Base-by-base conservation (phyloP, 2,888 invertebrate species). In the Portevinia maculata region DNA sequence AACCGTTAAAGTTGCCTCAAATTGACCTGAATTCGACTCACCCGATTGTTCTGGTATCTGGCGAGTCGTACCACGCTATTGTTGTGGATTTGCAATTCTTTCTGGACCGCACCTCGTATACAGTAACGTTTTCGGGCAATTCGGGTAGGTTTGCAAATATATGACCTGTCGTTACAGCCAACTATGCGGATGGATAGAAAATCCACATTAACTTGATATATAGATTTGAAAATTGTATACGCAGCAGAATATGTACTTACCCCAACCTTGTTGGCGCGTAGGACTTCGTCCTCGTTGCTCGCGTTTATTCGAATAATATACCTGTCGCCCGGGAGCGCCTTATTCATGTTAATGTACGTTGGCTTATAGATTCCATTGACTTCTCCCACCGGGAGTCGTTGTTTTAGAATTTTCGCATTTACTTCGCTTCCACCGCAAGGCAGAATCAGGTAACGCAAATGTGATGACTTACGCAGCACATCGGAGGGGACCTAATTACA, bases 31-130 rank as follows among this genome's bases (percentile, higher is more conserved):
- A 64, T 74, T 52, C 52, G 53, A 74, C 85, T 86, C 86, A 91
- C 91, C 89, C 88, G 70, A 90, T 85, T 65, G 89, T 87, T 21
- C 91, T 88, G 21, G 89, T 88, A 83, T 92, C 92, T 0, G 92
- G 91, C 0, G 92, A 91, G 3, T 92, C 91, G 74, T 92, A 88
- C 93, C 93, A 93, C 21, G 93, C 92, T 13, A 93, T 91, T 13
- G 92, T 92, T n/a, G 92, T 91, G 28, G 89, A 87, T 59, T 92
- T 90, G 86, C 93, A 93, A 15, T 88, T 89, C 70, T 91, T 86
- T 41, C 91, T 87, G 3, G 92, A 90, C 48, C 90, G 88, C 74
- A 92, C 92, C 86, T 93, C 92, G 69, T 91, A 89, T 0, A 93
- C 90, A 11, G 91, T 91, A 9, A 91, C 90, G 73, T 91, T 91